Base-by-base conservation (phyloP, 2,888 invertebrate species). In the Oxytorus armatus region DNA sequence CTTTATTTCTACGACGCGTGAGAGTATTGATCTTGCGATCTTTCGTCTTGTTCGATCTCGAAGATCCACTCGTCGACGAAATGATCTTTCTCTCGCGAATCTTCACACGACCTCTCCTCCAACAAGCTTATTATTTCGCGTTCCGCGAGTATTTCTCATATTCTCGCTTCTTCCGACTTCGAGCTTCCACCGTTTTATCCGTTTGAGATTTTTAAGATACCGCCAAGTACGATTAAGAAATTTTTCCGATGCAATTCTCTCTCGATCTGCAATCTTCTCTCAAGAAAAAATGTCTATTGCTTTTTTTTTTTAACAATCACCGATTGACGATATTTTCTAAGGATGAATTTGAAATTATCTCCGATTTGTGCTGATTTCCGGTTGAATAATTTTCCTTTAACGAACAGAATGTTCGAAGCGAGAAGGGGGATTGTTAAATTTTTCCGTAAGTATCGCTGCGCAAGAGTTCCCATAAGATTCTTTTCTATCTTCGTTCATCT, bases 401-500 rank as follows among this genome's bases (percentile, higher is more conserved):
- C 1, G 11, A 39, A 39, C 10, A 39, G 39, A 39, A 39, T 39
- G 10, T 5, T 10, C 10, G 39, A 39, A 39, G 11, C 39, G 8
- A 11, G 39, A 10, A 39, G 11, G 5, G 8, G 1, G 39, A 10
- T 1, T 39, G 10, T 8, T 11, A 25, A 51, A 53, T 68, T 53
- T 25, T 53, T 21, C 29, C 47, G 29, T 16, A 33, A 7, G 29
- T n/a, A 5, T 29, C 29, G 29, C 29, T 29, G 3, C 2, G 2
- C 5, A 74, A 76, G 79, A 81, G 77, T 79, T 81, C 79, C 72
- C 79, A 77, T 47, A 55, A 82, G 82, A 81, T 68, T 70, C 42
- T 47, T 51, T 73, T 65, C 72, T 76, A 73, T 75, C 73, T 66
- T 77, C 77, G 2, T 49, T 69, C 68, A 69, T 80, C 79, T 82